Evolutionary conservation across 1,140 invertebrate genomes (phyloP), one percentile per base, ranked within the genome.

Genomic region (Halictus rubicundus): DNA sequence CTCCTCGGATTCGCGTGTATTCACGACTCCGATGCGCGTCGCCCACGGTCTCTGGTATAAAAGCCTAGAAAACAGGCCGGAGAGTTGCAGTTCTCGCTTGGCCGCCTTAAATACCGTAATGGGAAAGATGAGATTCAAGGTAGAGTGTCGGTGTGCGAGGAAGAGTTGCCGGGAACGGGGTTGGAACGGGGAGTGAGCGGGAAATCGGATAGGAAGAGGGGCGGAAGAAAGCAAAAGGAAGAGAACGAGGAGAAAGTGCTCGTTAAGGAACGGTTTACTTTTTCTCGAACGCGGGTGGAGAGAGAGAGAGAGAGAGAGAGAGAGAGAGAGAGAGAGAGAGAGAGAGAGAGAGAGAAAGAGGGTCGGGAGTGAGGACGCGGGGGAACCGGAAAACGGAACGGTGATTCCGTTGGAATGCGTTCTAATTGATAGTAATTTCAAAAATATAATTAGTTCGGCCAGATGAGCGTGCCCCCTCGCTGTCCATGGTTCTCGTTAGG

Each of bases 1-100:
- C 32, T 32, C 69, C 32, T 32, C 69, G 74, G 72, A 78, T 71
- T 46, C 37, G 71, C 74, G 60, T 61, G 46, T 57, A 46, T 76
- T 59, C 68, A 79, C 64, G 61, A 73, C 42, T 19, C 21, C 6
- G 52, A 27, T 69, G 65, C 64, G 78, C 63, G 65, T 66, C 37
- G 71, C 73, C 23, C 16, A 27, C 52, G 23, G 4, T 42, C 19
- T 16, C 68, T 61, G 83, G 87, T 92, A 92, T 92, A 92, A 92
- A 92, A 92, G 89, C 87, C 81, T 88, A 87, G 90, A 84, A 88
- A 89, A 85, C 59, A 88, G 84, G 82, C 70, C 88, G 81, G 87
- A 90, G 90, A 91, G 90, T 90, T 85, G 87, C 90, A 93, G 92
- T 93, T 91, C 87, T 88, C 74, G 89, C 85, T 79, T 88, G 86